These are phyloP conservation scores for Melanocharis versteri DNA, from an alignment of 2,113 vertebrate species.

Conservation along the genomic window DNA sequence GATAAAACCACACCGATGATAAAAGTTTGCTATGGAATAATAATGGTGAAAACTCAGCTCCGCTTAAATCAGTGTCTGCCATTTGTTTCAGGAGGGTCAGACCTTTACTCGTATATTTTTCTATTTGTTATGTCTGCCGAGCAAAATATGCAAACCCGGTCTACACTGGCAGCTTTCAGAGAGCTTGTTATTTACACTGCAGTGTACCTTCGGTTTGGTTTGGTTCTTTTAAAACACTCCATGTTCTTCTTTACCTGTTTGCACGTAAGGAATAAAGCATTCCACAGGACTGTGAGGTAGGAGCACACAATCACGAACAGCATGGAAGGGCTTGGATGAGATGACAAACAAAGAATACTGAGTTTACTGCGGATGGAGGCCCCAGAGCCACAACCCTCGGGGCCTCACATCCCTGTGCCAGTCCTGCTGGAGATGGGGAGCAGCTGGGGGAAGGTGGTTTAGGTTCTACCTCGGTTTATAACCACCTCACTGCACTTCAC, in stretches of 20 bases:
- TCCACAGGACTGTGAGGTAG: background rate
- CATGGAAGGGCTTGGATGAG: background rate
- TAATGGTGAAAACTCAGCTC: background rate
- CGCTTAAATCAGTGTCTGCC: background rate
- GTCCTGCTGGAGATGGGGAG: background rate
- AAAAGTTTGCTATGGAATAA: background rate
- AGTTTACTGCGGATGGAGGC: background rate
- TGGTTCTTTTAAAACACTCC: background rate
- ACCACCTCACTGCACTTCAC: background rate
- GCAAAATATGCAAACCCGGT: background rate
- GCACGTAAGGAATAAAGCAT: background rate
- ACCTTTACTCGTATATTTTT: background rate
- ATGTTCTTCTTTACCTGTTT: background rate
- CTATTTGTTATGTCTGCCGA: background rate
- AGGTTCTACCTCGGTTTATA: background rate
- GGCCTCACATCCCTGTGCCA: background rate
- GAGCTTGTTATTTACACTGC: background rate
- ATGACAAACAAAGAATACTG: background rate
- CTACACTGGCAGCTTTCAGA: background rate
- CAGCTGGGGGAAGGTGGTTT: rapidly evolving
- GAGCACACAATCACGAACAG: background rate
- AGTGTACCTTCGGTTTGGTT: background rate
- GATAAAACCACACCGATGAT: background rate
- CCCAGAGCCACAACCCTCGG: background rate
- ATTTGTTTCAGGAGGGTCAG: background rate